Evolutionary conservation across 2,797 vertebrate genomes (phyloP).

Genomic region (Morelia viridis): DNA sequence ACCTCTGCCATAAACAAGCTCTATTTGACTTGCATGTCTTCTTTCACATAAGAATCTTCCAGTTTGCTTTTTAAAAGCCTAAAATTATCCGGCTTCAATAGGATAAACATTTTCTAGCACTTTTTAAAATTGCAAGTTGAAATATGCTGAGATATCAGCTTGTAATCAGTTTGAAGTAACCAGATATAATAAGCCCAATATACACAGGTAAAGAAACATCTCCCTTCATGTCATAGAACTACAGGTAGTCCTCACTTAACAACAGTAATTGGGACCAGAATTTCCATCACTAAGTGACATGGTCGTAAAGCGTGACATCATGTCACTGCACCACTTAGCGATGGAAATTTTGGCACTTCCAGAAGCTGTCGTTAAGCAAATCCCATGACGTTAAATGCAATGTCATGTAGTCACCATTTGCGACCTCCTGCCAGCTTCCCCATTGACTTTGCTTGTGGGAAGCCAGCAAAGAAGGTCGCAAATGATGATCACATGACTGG

Average conservation of each 20-base stretch:
- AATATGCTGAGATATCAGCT: background rate
- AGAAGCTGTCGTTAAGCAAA: background rate
- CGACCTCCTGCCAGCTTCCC: background rate
- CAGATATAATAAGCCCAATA: background rate
- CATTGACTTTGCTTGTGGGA: background rate
- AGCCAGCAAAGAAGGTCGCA: background rate
- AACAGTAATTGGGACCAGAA: too few species aligned
- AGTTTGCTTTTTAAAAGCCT: background rate
- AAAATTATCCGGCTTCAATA: background rate
- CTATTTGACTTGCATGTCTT: background rate
- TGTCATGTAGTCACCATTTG: background rate
- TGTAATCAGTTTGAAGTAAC: background rate
- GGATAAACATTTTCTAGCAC: background rate
- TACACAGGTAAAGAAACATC: too few species aligned
- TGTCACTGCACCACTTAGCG: background rate
- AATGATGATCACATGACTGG: background rate
- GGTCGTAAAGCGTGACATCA: background rate
- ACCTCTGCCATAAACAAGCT: background rate
- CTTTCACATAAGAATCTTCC: background rate
- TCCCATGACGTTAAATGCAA: background rate
- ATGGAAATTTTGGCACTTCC: background rate
- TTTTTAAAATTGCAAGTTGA: background rate
- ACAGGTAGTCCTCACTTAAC: too few species aligned
- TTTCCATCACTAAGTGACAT: too few species aligned
- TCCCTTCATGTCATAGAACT: too few species aligned